phyloP scores from a whole-genome alignment of 1,140 invertebrate genomes.

The Sipha flava region DNA sequence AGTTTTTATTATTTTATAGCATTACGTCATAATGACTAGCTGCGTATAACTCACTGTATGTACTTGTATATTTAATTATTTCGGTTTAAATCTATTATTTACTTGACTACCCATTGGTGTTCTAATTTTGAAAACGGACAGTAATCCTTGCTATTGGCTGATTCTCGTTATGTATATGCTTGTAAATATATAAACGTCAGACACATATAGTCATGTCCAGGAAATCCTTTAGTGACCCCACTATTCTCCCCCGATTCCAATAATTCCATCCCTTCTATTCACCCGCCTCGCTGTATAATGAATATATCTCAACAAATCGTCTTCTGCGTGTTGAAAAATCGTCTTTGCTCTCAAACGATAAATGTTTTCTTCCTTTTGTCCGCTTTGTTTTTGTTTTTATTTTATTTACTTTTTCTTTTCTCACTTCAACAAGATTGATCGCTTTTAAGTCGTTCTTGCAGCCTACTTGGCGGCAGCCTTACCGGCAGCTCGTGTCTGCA shows the following conservation, averaged over 20 bases:
- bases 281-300: not conserved
- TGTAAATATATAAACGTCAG: not conserved
- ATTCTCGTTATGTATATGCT: not conserved
- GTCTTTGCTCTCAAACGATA: not conserved
- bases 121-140: not conserved
- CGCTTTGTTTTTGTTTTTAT: not conserved
- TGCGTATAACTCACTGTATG: too few relatives aligned
- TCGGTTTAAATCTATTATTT: not conserved
- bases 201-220: not conserved
- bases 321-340: not conserved
- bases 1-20: too few relatives aligned
- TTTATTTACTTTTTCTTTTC: not conserved
- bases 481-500: not conserved
- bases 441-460: not conserved
- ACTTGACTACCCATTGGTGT: not conserved
- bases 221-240: not conserved
- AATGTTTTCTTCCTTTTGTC: conserved; percentile 1
- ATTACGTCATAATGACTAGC: too few relatives aligned
- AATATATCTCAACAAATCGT: conserved; percentile 9
- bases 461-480: conserved; percentile 12
- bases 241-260: not conserved
- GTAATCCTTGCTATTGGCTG: not conserved
- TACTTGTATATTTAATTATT: not conserved
- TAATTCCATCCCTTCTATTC: not conserved
- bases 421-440: conserved; percentile 19